Percentiles rank a stretch among this genome's conserved stretches.
Evolutionary conservation across 2,797 vertebrate species (phyloP).

Genomic region (Myotis pilosus): DNA sequence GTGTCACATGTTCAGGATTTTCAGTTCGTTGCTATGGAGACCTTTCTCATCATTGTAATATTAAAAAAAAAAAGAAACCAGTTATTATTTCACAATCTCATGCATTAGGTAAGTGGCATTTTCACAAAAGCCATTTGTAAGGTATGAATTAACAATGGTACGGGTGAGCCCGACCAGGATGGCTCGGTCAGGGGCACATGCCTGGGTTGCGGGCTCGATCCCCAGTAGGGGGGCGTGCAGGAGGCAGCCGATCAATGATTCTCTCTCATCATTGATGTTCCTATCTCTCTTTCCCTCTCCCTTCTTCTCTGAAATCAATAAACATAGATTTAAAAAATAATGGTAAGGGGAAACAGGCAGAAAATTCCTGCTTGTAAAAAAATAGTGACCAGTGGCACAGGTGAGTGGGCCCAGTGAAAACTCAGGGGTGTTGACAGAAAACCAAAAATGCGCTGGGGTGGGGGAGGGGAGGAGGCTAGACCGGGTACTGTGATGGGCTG

Average conservation of each 20-base stretch:
- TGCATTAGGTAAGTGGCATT: conserved; percentile 12
- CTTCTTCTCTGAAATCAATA: no score
- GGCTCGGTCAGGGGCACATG: no score
- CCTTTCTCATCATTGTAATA: conserved; percentile 4
- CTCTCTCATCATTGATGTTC: no score
- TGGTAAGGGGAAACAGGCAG: background rate
- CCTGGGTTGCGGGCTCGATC: no score
- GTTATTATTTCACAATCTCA: conserved; percentile 31
- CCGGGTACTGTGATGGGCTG: background rate
- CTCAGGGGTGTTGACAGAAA: background rate
- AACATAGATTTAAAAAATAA: no score
- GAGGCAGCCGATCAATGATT: no score
- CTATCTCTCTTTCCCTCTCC: no score
- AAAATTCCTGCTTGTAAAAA: background rate
- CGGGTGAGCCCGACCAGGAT: no score
- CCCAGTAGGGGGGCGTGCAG: no score
- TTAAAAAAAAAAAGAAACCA: background rate
- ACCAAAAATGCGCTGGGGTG: background rate
- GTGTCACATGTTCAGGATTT: background rate
- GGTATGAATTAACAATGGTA: background rate
- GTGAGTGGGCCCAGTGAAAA: background rate
- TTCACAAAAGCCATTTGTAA: conserved; percentile 9
- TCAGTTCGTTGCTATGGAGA: conserved; percentile 57
- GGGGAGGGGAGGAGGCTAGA: background rate
- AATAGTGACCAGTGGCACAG: background rate